Evolutionary conservation across 2,888 invertebrate genomes (phyloP).

Genomic region (Tiphia femorata): DNA sequence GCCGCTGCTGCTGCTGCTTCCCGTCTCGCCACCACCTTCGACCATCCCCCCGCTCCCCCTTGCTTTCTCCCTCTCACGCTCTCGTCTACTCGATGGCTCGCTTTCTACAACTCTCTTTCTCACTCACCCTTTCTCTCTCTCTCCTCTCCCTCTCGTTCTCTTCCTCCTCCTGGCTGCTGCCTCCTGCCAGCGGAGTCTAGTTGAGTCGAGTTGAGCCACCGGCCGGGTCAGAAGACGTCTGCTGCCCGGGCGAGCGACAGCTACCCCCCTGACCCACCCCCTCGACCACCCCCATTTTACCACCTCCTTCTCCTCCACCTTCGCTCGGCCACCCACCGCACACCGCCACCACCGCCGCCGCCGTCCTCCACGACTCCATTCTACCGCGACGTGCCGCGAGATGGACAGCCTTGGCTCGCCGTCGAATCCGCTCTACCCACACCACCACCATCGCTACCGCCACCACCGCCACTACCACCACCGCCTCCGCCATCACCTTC

Average conservation of each 20-base stretch:
- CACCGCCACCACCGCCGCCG: slow-evolving; percentile 38
- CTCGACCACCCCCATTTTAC: slow-evolving; percentile 30
- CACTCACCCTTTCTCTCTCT: slow-evolving; percentile 28
- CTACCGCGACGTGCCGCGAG: slow-evolving; percentile 60
- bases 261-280: slow-evolving; percentile 60
- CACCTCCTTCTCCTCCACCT: slow-evolving; percentile 32
- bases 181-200: slow-evolving; percentile 55
- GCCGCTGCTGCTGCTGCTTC: slow-evolving; percentile 32
- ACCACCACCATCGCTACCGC: neutral
- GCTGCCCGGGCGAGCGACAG: slow-evolving; percentile 69
- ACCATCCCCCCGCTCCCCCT: slow-evolving; percentile 11
- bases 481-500: neutral
- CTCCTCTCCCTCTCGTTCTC: slow-evolving; percentile 36
- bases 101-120: slow-evolving; percentile 11
- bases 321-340: slow-evolving; percentile 43
- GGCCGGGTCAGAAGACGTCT: slow-evolving; percentile 70
- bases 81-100: slow-evolving; percentile 21
- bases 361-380: slow-evolving; percentile 57
- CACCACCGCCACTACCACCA: neutral
- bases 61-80: slow-evolving; percentile 19
- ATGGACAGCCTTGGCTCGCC: slow-evolving; percentile 54
- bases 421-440: slow-evolving; percentile 34
- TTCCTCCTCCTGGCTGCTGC: slow-evolving; percentile 43
- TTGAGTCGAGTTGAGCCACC: slow-evolving; percentile 68
- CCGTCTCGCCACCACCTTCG: slow-evolving; percentile 18